These are phyloP conservation scores for Heliconius ismenius DNA, from an alignment of 2,888 invertebrate species.

Conservation along the genomic window DNA sequence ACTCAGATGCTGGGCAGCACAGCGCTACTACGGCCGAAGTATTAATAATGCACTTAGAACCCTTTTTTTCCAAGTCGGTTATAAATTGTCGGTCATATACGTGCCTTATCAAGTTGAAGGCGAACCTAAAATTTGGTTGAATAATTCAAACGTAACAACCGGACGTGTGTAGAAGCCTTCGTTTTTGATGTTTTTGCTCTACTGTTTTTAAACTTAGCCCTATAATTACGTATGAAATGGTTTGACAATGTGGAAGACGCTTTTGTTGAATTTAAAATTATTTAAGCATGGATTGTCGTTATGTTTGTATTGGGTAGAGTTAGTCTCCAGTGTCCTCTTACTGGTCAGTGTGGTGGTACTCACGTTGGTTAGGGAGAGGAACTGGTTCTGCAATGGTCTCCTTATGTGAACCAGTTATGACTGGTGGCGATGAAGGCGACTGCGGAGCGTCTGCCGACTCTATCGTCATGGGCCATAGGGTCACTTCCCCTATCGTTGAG, in stretches of 20 bases:
- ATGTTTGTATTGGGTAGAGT: no score
- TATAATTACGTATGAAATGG: conserved; percentile 50
- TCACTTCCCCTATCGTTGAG: no score
- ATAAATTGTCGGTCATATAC: conserved; percentile 23
- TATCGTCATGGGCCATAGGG: no score
- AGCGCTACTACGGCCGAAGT: neutral
- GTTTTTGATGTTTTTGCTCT: conserved; percentile 61
- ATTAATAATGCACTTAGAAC: conserved; percentile 9
- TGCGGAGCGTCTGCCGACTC: no score
- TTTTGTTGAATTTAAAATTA: neutral
- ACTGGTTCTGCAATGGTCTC: no score
- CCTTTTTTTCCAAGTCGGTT: conserved; percentile 21
- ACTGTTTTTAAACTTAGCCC: conserved; percentile 57
- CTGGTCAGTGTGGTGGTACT: no score
- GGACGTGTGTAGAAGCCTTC: conserved; percentile 60
- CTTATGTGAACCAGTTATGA: no score
- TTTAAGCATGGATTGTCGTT: no score
- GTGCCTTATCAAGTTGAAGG: conserved; percentile 22
- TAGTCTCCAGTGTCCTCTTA: no score
- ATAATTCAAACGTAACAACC: conserved; percentile 57
- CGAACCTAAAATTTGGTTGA: conserved; percentile 48
- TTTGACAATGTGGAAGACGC: conserved; percentile 39
- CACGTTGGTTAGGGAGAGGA: no score
- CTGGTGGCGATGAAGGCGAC: no score
- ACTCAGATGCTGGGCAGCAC: neutral